Evolutionary conservation across 2,797 vertebrate genomes (phyloP), one percentile per base, ranked within the genome.

Genomic region (Macropodus opercularis): DNA sequence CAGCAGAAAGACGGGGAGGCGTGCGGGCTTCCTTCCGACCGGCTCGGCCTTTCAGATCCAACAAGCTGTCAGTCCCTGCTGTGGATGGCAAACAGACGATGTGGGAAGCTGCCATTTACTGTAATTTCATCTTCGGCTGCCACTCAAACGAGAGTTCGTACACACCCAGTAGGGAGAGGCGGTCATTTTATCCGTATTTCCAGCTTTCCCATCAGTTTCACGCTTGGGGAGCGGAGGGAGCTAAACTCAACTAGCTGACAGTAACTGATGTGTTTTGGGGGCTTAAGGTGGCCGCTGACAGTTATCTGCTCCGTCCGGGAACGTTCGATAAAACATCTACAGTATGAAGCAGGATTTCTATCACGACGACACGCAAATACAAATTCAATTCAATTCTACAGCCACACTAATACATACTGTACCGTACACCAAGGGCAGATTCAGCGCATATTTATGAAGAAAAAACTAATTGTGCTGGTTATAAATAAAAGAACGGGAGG

Each of bases 401-500:
- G n/a, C n/a, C n/a, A n/a, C n/a, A n/a, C n/a, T n/a, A n/a, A n/a
- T n/a, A n/a, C n/a, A n/a, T n/a, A n/a, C n/a, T n/a, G n/a, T n/a
- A n/a, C n/a, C n/a, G n/a, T n/a, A n/a, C n/a, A n/a, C n/a, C n/a
- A n/a, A n/a, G n/a, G n/a, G n/a, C 48, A 66, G 17, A 48, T 60
- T 64, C 8, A 56, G 56, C 43, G 53, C 56, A 65, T 41, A 44
- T 26, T 65, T 27, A 59, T 71, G 69, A 81, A 77, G 70, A 87
- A 87, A 80, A 56, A 75, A 69, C 41, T 76, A 75, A 75, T 32
- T 63, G 70, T 54, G 74, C 55, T 55, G 24, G n/a, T 26, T 63
- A 78, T 84, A 72, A 87, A 84, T 85, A 83, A 80, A 85, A 77
- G 40, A 81, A 75, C 39, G 63, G 52, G 18, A n/a, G 29, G 46